phyloP scores from a whole-genome alignment of 2,113 vertebrate species.

The Cyprinodon brontotheroides region DNA sequence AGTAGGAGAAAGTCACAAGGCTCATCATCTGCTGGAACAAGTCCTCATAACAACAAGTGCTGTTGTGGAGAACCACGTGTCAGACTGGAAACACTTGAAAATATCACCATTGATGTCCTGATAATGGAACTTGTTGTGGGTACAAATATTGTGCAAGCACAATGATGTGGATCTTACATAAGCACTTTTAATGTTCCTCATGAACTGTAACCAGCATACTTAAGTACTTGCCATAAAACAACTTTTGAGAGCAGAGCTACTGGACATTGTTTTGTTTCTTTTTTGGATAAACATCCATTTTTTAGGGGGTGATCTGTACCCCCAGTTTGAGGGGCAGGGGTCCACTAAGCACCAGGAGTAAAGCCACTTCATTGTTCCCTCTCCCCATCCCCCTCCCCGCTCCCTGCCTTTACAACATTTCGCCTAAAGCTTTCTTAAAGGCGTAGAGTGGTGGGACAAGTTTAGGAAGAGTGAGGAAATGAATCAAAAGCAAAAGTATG shows the following conservation, averaged over 20 bases:
- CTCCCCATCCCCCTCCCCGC: slow-evolving; percentile 71
- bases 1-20: slow-evolving; percentile 58
- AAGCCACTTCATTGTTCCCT: slow-evolving; percentile 77
- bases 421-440: slow-evolving; percentile 69
- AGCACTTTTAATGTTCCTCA: slow-evolving; percentile 43
- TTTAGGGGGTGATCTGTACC: background rate
- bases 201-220: background rate
- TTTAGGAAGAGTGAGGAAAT: slow-evolving; percentile 50
- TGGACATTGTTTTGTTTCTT: background rate
- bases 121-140: slow-evolving; percentile 13
- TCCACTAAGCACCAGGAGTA: slow-evolving; percentile 51
- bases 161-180: slow-evolving; percentile 25
- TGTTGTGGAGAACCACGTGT: slow-evolving; percentile 16
- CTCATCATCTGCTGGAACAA: slow-evolving; percentile 39
- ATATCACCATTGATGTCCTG: slow-evolving; percentile 17
- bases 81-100: slow-evolving; percentile 23
- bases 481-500: slow-evolving; percentile 22
- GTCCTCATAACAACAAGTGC: slow-evolving; percentile 14
- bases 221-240: background rate
- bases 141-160: slow-evolving; percentile 47
- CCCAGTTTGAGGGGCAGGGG: slow-evolving; percentile 41
- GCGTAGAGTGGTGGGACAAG: slow-evolving; percentile 56
- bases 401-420: slow-evolving; percentile 64
- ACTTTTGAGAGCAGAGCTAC: background rate
- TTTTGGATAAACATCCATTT: background rate